phyloP scores from a whole-genome alignment of 2,888 invertebrate genomes.

The Idaea dimidiata region DNA sequence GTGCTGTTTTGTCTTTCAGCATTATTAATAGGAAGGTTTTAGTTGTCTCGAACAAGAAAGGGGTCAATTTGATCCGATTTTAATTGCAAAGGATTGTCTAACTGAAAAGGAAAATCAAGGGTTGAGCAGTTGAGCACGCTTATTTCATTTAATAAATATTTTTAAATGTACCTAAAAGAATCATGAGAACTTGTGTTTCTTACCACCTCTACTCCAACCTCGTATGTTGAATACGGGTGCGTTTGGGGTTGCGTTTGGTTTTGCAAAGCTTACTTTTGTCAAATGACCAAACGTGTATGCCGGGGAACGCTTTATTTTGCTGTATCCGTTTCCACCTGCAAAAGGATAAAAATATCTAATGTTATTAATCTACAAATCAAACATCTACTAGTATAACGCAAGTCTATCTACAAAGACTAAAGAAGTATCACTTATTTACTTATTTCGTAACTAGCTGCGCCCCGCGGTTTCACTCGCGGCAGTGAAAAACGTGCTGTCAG shows the following conservation, averaged over 20 bases:
- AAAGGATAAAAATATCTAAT: conserved; percentile 8
- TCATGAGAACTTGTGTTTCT: neutral
- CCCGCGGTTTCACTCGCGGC: no score
- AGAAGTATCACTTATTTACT: no score
- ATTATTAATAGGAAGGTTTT: conserved; percentile 4
- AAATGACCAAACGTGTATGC: conserved; percentile 60
- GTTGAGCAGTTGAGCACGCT: conserved; percentile 2
- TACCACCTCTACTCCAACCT: conserved; percentile 46
- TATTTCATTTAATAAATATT: conserved; percentile 9
- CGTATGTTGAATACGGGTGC: conserved; percentile 51
- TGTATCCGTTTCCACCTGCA: conserved; percentile 61
- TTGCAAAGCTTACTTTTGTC: conserved; percentile 35
- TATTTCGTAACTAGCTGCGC: no score
- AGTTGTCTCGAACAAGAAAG: neutral
- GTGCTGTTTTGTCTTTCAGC: neutral
- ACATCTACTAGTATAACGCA: neutral
- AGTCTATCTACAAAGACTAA: no score
- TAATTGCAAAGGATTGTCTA: conserved; percentile 13
- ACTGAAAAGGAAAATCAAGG: conserved; percentile 6
- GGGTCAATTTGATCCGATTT: neutral
- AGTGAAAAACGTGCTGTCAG: no score
- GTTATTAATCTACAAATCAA: neutral
- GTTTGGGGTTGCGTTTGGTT: conserved; percentile 39
- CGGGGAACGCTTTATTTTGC: conserved; percentile 60
- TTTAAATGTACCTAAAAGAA: conserved; percentile 15